phyloP scores from a whole-genome alignment of 2,888 invertebrate genomes.

The Apamea sordens region DNA sequence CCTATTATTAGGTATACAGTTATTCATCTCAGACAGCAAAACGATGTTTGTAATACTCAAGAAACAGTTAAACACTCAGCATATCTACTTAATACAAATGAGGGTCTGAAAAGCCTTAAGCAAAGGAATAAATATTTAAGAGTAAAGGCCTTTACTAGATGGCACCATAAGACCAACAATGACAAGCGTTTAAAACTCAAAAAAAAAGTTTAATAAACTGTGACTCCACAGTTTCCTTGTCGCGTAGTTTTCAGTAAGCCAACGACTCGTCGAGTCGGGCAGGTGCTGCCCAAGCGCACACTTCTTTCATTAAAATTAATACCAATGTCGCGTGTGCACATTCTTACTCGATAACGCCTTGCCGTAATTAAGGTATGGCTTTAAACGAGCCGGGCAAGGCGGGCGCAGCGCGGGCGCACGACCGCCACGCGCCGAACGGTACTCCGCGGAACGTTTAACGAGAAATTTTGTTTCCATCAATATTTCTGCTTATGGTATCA shows the following conservation, averaged over 20 bases:
- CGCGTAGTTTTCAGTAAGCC: conserved; percentile 84
- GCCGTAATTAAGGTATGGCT: conserved; percentile 88
- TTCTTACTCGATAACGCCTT: conserved; percentile 90
- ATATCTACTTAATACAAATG: not conserved
- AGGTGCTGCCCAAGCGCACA: conserved; percentile 87
- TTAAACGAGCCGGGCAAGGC: conserved; percentile 72
- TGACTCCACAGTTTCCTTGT: conserved; percentile 49
- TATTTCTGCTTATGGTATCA: conserved; percentile 83
- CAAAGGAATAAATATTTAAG: not conserved
- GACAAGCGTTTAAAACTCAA: not conserved
- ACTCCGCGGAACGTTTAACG: conserved; percentile 78
- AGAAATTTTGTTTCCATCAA: conserved; percentile 81
- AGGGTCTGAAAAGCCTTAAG: not conserved
- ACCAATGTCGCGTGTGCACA: conserved; percentile 90
- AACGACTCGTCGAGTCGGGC: conserved; percentile 78
- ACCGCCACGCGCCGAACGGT: conserved; percentile 85
- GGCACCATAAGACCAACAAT: not conserved
- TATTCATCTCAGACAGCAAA: not conserved
- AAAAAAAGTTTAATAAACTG: not conserved
- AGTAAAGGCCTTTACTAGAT: not conserved
- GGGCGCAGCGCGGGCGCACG: conserved; percentile 71
- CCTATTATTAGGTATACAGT: not conserved
- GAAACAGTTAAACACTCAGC: not conserved
- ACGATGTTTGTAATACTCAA: not conserved
- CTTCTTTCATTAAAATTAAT: conserved; percentile 91